Base-by-base conservation (phyloP, 1,140 invertebrate species). In the Drosophila oshimai region DNA sequence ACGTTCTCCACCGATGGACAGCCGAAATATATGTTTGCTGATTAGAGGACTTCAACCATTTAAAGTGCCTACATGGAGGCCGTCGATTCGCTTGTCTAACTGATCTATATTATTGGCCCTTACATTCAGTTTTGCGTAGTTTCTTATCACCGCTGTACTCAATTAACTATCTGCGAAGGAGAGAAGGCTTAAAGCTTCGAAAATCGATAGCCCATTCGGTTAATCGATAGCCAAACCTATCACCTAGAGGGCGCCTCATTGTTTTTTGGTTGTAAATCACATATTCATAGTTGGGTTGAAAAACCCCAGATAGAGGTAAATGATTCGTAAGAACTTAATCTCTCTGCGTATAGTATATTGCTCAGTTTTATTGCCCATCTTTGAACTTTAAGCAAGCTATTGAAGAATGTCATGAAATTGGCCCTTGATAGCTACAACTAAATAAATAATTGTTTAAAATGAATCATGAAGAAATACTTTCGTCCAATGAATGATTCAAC, bases 301-400 rank as follows among this genome's bases (percentile, higher is more conserved):
- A 64, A 65, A 41, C 4, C 42, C 61, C 58, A 50, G 58, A 65
- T 65, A 65, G n/a, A 15, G 34, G 26, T 13, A 13, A 13, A 13
- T 0, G 20, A 13, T 65, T 65, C 34, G 9, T 12, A 26, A 29
- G 34, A 65, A 64, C 15, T 15, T 65, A 65, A 65, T 65, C 61
- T 64, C 6, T 15, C n/a, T n/a, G n/a, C n/a, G n/a, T 6, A 17
- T 13, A 3, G 22, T 13, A 10, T 37, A 22, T 13, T 24, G 29
- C 20, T 17, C 6, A 20, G 7, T 20, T 42, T 61, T 61, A 61
- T 61, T 9, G 36, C 5, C 7, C 1, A 4, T 9, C 15, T 6
- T 20, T 60, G 37, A 17, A 58, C 58, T 34, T 61, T 61, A 13
- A n/a, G 4, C 28, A 7, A 18, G 36, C 5, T 1, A 28, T 41